Evolutionary conservation across 2,113 vertebrate genomes (phyloP).

Genomic region (Urocynchramus pylzowi): DNA sequence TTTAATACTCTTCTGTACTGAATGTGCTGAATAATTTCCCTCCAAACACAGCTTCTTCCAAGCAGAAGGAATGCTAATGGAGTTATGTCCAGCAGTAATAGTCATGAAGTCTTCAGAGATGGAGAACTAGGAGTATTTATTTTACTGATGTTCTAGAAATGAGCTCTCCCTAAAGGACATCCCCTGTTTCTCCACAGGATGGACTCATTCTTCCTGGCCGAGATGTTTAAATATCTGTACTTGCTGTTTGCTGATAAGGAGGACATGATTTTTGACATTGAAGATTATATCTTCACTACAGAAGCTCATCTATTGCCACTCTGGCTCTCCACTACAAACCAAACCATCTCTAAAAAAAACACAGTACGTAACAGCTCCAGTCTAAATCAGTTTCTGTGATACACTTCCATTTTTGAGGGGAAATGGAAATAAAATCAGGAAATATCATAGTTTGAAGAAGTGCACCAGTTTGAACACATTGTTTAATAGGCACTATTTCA

Average conservation of each 20-base stretch:
- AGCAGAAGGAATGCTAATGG: background rate
- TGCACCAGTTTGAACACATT: background rate
- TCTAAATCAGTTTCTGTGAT: background rate
- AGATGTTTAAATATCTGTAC: conserved; percentile 99
- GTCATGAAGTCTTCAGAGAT: background rate
- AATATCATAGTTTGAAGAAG: background rate
- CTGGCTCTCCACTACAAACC: conserved; percentile 88
- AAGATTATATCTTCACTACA: conserved; percentile 98
- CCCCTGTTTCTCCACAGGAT: conserved; percentile 74
- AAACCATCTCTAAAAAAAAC: conserved; percentile 74
- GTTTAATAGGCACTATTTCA: background rate
- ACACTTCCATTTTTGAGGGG: background rate
- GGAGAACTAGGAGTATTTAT: background rate
- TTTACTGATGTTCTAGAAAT: background rate
- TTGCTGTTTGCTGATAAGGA: conserved; percentile 91
- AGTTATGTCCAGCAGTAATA: background rate
- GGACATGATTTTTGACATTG: conserved; percentile 92
- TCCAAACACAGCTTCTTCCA: background rate
- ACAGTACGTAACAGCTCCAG: conserved; percentile 61
- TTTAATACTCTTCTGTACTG: background rate
- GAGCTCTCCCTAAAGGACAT: background rate
- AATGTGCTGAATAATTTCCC: background rate
- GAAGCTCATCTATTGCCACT: conserved; percentile 97
- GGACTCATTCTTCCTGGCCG: conserved; percentile 98
- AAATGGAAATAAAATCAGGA: background rate